These are phyloP conservation scores for Spialia ferax DNA, from an alignment of 2,888 invertebrate species.

Conservation along the genomic window DNA sequence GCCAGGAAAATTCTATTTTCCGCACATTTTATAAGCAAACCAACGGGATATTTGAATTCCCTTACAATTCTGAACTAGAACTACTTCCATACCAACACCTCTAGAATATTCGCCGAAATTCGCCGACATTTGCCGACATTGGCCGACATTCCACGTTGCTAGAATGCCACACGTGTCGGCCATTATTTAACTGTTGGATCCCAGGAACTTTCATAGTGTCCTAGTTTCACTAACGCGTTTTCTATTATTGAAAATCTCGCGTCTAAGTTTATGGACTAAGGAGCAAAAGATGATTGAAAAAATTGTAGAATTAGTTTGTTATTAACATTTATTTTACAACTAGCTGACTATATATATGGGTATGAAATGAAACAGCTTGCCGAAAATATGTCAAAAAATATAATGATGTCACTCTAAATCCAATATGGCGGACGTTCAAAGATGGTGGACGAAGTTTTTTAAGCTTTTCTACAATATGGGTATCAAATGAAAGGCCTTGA, in stretches of 20 bases:
- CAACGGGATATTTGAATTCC: conserved; percentile 1
- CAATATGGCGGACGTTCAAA: no score
- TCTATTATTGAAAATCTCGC: neutral
- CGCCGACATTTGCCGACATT: neutral
- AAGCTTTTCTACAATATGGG: no score
- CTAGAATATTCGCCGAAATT: neutral
- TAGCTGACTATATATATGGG: no score
- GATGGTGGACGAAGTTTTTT: no score
- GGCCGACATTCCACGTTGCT: neutral
- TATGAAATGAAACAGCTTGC: no score
- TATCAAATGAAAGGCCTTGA: no score
- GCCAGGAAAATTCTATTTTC: neutral
- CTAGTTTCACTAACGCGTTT: conserved; percentile 2
- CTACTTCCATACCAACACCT: conserved; percentile 3
- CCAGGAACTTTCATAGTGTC: neutral
- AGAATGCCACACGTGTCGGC: conserved; percentile 5
- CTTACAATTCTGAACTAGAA: neutral
- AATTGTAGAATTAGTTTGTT: no score
- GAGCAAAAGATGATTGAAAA: no score
- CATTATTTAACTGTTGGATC: conserved; percentile 5
- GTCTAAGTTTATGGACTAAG: no score
- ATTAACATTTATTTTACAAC: no score
- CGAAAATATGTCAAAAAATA: no score
- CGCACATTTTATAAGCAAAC: neutral
- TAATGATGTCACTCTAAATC: no score